Conservation (phyloP, 2,888 invertebrate genomes). For the Chironomus riparius region DNA sequence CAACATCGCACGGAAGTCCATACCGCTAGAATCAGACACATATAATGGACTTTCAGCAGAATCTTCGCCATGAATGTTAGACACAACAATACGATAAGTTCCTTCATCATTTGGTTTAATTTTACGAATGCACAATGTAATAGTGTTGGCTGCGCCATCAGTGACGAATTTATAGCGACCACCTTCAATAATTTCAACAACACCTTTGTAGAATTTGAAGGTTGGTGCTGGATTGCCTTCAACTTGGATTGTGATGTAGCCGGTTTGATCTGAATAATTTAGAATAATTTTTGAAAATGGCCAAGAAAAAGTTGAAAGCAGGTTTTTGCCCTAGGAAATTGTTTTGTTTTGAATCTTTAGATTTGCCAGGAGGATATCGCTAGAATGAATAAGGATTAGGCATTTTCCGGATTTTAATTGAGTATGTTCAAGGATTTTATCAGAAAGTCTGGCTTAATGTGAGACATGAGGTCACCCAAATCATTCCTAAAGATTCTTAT, state of each 20-base stretch:
- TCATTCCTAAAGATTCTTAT: background rate
- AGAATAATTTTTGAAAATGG: background rate
- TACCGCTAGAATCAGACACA: constrained; percentile 94
- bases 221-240: constrained; percentile 92
- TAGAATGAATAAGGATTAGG: too few species aligned
- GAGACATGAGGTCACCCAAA: too few species aligned
- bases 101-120: constrained; percentile 96
- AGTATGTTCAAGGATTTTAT: too few species aligned
- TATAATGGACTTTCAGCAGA: constrained; percentile 92
- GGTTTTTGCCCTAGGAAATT: too few species aligned
- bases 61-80: constrained; percentile 92
- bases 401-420: too few species aligned
- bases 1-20: constrained; percentile 98
- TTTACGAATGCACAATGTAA: constrained; percentile 92
- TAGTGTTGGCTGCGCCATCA: constrained; percentile 84
- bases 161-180: constrained; percentile 93
- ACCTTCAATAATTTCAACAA: constrained; percentile 86
- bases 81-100: constrained; percentile 84
- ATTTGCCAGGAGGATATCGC: too few species aligned
- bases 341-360: too few species aligned
- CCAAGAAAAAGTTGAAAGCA: too few species aligned
- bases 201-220: constrained; percentile 92
- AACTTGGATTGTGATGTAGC: constrained; percentile 84
- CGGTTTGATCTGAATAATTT: constrained; percentile 49
- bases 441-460: background rate